Conservation (phyloP, 2,888 invertebrate species). For the Dastarcus helophoroides region DNA sequence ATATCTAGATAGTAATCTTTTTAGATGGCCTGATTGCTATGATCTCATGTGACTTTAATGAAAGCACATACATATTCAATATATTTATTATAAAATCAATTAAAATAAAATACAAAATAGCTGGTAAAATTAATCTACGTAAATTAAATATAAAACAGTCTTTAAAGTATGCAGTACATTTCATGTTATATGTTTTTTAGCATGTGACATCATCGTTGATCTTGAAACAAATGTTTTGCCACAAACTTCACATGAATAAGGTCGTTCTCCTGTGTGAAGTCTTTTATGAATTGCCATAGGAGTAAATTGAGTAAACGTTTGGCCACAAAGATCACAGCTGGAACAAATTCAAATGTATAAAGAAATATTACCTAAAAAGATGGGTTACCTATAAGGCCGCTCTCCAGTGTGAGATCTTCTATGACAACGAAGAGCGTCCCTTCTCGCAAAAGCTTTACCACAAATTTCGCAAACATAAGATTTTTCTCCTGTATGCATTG, state of each 20-base stretch:
- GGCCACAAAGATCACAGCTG: constrained; percentile 48
- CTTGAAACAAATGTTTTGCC: constrained; percentile 45
- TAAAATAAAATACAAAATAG: too few species aligned
- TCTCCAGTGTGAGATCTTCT: constrained; percentile 47
- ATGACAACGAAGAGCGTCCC: constrained; percentile 48
- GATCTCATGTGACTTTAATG: too few species aligned
- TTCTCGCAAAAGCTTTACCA: constrained; percentile 48
- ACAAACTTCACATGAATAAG: constrained; percentile 48
- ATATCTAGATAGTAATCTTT: too few species aligned
- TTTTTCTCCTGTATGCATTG: constrained; percentile 51
- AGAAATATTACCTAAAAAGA: constrained; percentile 3
- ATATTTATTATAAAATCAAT: too few species aligned
- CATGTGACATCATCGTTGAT: constrained; percentile 48
- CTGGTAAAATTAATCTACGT: too few species aligned
- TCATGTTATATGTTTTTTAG: constrained; percentile 38
- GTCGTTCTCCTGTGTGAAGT: constrained; percentile 49
- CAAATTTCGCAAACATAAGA: constrained; percentile 50
- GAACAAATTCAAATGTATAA: background rate
- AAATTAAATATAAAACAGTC: too few species aligned
- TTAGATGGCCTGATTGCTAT: too few species aligned
- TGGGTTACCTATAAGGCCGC: constrained; percentile 42
- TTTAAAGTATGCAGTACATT: too few species aligned
- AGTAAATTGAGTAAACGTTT: constrained; percentile 52
- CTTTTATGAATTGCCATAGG: constrained; percentile 52
- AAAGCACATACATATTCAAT: too few species aligned